Evolutionary conservation across 2,888 invertebrate genomes (phyloP), one percentile per base, ranked within the genome.

Genomic region (Patella caerulea): DNA sequence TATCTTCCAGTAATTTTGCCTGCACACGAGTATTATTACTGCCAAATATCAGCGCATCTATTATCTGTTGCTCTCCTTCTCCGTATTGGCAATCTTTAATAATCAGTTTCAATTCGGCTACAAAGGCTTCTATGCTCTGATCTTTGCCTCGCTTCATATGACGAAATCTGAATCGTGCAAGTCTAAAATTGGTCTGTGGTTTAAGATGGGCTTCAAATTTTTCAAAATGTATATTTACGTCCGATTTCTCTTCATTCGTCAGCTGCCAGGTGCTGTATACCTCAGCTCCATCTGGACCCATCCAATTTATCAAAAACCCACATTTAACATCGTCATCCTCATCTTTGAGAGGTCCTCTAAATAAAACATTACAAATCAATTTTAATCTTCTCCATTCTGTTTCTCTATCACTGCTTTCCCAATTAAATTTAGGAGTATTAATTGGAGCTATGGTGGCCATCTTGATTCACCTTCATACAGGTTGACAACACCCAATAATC

Each of bases 191-290:
- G 4, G 56, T 65, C 65, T 65, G 11, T 11, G 15, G 19, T 65
- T 65, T n/a, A 19, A 59, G 59, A 59, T 59, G 59, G 9, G 59
- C 59, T 59, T 59, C 59, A 59, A 59, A 59, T 59, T 59, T 59
- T 14, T 11, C 59, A 59, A 59, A 59, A 59, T 59, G 59, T 9
- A 59, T 17, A 59, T 59, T 29, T 19, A 59, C 17, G 11, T 59
- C 15, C n/a, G 59, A 59, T 59, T 59, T 59, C 12, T 59, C 59
- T 59, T 17, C 59, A 59, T 59, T 19, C 19, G 7, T 59, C 17
- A 59, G 19, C 17, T 59, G 17, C 59, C n/a, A 59, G 1, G 59
- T 59, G 17, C 59, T 59, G 19, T 59, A 59, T 9, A 59, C 59
- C 19, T 59, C 59, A 59, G 59, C 59, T 17, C 59, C 19, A 59